phyloP scores from a whole-genome alignment of 2,888 invertebrate genomes.

The Siphlonurus alternatus region DNA sequence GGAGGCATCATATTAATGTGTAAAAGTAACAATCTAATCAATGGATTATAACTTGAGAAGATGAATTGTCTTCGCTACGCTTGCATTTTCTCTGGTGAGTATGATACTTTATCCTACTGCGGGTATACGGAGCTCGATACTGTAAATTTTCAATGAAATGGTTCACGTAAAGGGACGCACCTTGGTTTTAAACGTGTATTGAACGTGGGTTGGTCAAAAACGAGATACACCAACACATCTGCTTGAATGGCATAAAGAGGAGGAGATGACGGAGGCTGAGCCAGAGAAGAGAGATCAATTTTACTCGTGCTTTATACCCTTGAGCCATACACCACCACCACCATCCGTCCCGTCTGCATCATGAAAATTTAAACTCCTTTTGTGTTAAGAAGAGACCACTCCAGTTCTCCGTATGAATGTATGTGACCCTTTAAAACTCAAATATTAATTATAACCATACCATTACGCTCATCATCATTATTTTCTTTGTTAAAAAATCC shows the following conservation, averaged over 20 bases:
- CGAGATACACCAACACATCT: background rate
- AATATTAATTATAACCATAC: no score
- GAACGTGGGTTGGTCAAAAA: background rate
- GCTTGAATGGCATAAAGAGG: background rate
- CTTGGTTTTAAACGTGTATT: background rate
- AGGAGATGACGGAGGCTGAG: background rate
- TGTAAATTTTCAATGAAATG: background rate
- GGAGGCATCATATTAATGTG: background rate
- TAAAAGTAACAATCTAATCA: background rate
- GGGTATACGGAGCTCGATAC: background rate
- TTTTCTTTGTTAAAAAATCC: no score
- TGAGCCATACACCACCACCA: background rate
- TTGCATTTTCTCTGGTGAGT: background rate
- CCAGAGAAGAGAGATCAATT: background rate
- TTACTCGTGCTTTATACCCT: background rate
- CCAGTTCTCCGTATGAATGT: background rate
- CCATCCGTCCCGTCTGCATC: background rate
- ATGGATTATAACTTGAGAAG: background rate
- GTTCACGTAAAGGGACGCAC: background rate
- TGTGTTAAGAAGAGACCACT: background rate
- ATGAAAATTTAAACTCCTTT: background rate
- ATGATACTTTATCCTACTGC: background rate
- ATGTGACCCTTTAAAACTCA: no score
- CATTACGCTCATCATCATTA: no score
- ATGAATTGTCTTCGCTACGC: background rate